Evolutionary conservation across 2,888 invertebrate genomes (phyloP), one percentile per base, ranked within the genome.

Genomic region (Microctonus brassicae): DNA sequence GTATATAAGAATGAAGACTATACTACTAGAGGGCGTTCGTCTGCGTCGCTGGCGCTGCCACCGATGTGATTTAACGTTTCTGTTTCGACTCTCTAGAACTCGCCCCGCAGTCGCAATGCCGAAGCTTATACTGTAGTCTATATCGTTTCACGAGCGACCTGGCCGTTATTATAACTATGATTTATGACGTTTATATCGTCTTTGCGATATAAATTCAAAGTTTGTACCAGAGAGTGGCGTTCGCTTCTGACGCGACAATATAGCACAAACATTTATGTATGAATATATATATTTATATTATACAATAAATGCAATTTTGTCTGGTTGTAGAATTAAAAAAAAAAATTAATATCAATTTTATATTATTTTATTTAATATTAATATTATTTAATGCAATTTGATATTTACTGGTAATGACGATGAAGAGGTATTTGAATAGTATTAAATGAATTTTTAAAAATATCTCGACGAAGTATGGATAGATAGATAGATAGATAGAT

Each of bases 171-270:
- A 80, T 82, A 82, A 82, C 80, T 79, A 82, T 83, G 82, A 84
- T 84, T 84, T 83, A 83, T 78, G 78, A 81, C 78, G 77, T 80
- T 81, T 80, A 80, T 82, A 82, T 81, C 83, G 83, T 81, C 83
- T 82, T 80, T 80, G 81, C 73, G 80, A 82, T 82, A 83, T 83
- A 84, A 83, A 83, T 84, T 84, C 81, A 82, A 83, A 83, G 82
- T 83, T 84, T 78, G 81, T 77, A 78, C 77, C 77, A 76, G 58
- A 70, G 64, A 69, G 58, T 55, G 67, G 42, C 47, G 33, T 57
- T 65, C 33, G 39, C 42, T 42, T 33, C 13, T 24, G 58, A 20
- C 62, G 47, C 66, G 47, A 52, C 22, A 60, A 5, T 47, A 47
- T 6, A 47, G 47, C 17, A 17, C 47, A 47, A 47, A 47, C 47